Evolutionary conservation across 2,888 invertebrate species (phyloP).

Genomic region (Stomorhina lunata): DNA sequence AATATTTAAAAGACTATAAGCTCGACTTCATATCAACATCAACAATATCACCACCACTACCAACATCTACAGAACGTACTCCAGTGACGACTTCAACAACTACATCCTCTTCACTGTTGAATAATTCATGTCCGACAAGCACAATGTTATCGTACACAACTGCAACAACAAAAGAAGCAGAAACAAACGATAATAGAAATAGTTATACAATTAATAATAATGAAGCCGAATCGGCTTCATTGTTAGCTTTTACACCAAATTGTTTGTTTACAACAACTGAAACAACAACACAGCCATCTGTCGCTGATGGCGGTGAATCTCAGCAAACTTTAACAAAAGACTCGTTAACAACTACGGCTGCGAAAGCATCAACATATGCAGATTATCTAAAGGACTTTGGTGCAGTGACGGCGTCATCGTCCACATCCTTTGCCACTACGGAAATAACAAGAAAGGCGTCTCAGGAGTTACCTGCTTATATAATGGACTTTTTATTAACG

Average conservation of each 20-base stretch:
- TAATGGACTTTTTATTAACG: constrained; percentile 61
- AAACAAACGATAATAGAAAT: background rate
- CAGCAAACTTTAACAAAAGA: background rate
- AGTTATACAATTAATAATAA: constrained; percentile 1
- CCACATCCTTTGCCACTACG: background rate
- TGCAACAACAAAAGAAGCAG: background rate
- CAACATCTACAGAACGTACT: constrained; percentile 68
- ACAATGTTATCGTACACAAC: constrained; percentile 6
- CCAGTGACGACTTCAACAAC: constrained; percentile 21
- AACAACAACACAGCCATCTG: background rate
- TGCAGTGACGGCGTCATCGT: constrained; percentile 68
- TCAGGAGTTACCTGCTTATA: constrained; percentile 60
- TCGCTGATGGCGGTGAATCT: background rate
- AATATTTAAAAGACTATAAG: constrained; percentile 59
- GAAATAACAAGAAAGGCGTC: background rate
- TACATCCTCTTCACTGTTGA: constrained; percentile 37
- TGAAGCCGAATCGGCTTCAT: background rate
- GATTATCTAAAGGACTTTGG: constrained; percentile 71
- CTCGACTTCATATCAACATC: background rate
- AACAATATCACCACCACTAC: constrained; percentile 66
- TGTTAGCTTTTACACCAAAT: constrained; percentile 8
- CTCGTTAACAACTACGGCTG: background rate
- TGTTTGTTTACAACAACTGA: constrained; percentile 51
- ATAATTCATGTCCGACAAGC: constrained; percentile 34
- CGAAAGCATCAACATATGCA: constrained; percentile 62